phyloP scores from a whole-genome alignment of 2,888 invertebrate species.

The Caenorhabditis drosophilae region DNA sequence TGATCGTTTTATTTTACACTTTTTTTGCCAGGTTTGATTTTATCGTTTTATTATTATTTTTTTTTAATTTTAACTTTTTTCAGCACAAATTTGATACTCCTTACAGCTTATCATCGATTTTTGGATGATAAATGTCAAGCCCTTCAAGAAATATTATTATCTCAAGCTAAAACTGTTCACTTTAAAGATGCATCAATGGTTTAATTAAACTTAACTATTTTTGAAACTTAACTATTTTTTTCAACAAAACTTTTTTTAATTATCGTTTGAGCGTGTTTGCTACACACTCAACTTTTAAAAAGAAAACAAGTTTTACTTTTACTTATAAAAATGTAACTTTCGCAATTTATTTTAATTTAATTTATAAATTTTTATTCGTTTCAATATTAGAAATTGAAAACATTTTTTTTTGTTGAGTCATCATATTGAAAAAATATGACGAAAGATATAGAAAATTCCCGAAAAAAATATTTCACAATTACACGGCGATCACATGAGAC shows the following conservation, averaged over 20 bases:
- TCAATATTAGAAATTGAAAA: neutral
- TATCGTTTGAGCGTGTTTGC: neutral
- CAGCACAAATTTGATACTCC: slow-evolving; percentile 38
- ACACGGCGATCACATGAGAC: too few species aligned
- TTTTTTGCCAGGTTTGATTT: slow-evolving; percentile 17
- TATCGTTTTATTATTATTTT: neutral
- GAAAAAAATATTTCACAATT: too few species aligned
- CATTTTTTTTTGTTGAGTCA: neutral
- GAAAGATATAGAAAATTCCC: neutral
- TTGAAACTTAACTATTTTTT: slow-evolving; percentile 1
- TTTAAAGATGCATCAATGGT: too few species aligned
- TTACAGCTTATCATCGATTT: slow-evolving; percentile 41
- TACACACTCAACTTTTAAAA: neutral
- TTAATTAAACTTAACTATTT: too few species aligned
- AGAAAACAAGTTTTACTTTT: neutral
- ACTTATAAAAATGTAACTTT: neutral
- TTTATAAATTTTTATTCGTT: neutral
- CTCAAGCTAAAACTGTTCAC: slow-evolving; percentile 49
- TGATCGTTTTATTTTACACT: slow-evolving; percentile 19
- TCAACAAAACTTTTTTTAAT: neutral
- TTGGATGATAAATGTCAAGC: slow-evolving; percentile 42
- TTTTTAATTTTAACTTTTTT: slow-evolving; percentile 8
- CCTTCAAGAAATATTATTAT: slow-evolving; percentile 34
- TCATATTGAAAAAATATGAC: neutral
- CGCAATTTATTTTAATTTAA: neutral